Evolutionary conservation across 2,888 invertebrate genomes (phyloP).

Genomic region (Myopa testacea): DNA sequence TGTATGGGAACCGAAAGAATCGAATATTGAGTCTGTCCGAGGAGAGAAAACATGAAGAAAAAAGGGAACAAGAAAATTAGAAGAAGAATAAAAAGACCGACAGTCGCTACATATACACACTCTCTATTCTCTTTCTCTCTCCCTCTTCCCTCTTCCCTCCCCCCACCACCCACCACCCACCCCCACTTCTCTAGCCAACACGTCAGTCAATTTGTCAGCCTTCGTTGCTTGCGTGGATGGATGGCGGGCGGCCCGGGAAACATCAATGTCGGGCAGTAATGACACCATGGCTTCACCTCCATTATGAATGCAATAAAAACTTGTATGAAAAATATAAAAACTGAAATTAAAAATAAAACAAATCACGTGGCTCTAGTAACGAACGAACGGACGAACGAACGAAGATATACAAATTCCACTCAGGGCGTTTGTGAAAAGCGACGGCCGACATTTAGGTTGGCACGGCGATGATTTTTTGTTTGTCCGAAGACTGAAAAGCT

Average conservation of each 20-base stretch:
- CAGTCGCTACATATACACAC: too few relatives aligned
- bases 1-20: slow-evolving; percentile 8
- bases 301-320: slow-evolving; percentile 9
- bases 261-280: slow-evolving; percentile 4
- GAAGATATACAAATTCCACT: slow-evolving; percentile 33
- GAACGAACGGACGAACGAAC: slow-evolving; percentile 7
- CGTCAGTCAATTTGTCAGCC: slow-evolving; percentile 61
- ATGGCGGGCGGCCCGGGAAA: neutral
- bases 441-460: slow-evolving; percentile 14
- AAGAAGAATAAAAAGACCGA: neutral
- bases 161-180: neutral
- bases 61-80: neutral
- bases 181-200: slow-evolving; percentile 42
- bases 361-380: neutral
- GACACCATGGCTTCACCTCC: slow-evolving; percentile 11
- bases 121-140: too few relatives aligned
- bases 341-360: slow-evolving; percentile 9
- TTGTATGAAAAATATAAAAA: neutral
- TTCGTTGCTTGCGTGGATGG: neutral
- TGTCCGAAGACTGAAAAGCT: neutral
- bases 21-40: neutral
- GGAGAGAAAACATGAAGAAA: neutral
- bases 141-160: neutral
- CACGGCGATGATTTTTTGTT: neutral
- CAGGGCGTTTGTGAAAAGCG: slow-evolving; percentile 19